These are phyloP conservation scores for Dallia pectoralis DNA, from an alignment of 2,797 vertebrate genomes.

Conservation along the genomic window DNA sequence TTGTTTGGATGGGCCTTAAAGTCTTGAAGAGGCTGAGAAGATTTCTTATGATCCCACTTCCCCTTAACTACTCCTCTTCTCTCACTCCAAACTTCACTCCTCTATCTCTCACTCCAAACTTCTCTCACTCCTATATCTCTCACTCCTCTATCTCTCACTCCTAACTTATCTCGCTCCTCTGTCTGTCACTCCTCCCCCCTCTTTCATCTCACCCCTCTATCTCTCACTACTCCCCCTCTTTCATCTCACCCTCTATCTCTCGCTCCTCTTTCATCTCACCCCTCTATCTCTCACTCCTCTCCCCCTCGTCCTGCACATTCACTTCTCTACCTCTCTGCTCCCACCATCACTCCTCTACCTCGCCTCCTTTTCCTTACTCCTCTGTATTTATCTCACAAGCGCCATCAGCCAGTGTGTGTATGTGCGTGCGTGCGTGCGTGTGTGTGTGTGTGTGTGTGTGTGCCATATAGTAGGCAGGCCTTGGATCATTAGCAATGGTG, in stretches of 20 bases:
- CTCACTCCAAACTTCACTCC: too few species aligned
- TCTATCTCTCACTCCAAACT: too few species aligned
- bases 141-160: too few species aligned
- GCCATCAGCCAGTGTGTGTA: not conserved
- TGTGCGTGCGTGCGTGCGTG: not conserved
- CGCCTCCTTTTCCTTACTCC: not conserved
- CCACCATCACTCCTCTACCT: not conserved
- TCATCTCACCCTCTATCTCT: not conserved
- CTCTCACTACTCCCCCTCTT: not conserved
- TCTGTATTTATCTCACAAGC: not conserved
- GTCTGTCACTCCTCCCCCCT: conserved; percentile 10
- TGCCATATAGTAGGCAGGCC: not conserved
- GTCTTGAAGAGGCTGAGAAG: not conserved
- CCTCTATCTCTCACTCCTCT: not conserved
- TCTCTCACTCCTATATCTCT: too few species aligned
- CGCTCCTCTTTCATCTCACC: not conserved
- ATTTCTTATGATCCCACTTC: not conserved
- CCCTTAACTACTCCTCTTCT: too few species aligned
- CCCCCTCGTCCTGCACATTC: too few species aligned
- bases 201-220: not conserved
- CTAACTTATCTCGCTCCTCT: too few species aligned
- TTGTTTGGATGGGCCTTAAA: not conserved
- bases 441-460: not conserved
- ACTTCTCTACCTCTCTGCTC: too few species aligned
- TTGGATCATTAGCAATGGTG: not conserved